phyloP scores from a whole-genome alignment of 2,113 vertebrate species.

The Cyprinodon variegatus region DNA sequence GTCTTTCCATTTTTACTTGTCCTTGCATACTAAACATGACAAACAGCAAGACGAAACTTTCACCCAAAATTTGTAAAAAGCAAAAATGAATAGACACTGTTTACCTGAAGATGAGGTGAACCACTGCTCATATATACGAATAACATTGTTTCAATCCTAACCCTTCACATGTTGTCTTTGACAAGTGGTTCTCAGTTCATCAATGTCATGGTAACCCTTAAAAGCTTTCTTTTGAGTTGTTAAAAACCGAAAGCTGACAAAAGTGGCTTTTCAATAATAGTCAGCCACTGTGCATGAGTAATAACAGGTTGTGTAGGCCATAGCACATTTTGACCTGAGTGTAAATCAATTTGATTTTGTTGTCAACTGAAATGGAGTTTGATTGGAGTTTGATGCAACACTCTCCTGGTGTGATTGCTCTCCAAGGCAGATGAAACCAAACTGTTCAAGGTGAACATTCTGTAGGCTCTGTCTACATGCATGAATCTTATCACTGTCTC shows the following conservation, averaged over 20 bases:
- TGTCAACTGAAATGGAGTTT: conserved; percentile 62
- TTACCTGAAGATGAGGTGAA: neutral
- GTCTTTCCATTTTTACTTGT: too few species aligned
- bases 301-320: conserved; percentile 58
- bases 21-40: too few species aligned
- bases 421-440: conserved; percentile 65
- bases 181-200: conserved; percentile 54
- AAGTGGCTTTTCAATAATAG: conserved; percentile 61
- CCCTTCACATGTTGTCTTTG: conserved; percentile 42
- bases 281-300: conserved; percentile 61
- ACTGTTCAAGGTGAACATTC: conserved; percentile 73
- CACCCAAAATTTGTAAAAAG: neutral
- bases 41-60: neutral
- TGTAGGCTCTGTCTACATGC: conserved; percentile 62
- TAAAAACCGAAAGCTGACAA: conserved; percentile 47
- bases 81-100: neutral
- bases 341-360: conserved; percentile 64
- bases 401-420: conserved; percentile 64
- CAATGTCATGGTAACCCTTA: conserved; percentile 47
- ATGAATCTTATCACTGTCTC: conserved; percentile 71
- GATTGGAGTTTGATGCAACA: conserved; percentile 73
- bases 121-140: neutral
- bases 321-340: conserved; percentile 48
- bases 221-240: conserved; percentile 68
- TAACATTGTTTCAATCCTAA: conserved; percentile 11